A percentile compares a stretch with the other conserved stretches of the same genome.
Conservation (phyloP, 1,140 invertebrate species). For the Megalopta genalis region DNA sequence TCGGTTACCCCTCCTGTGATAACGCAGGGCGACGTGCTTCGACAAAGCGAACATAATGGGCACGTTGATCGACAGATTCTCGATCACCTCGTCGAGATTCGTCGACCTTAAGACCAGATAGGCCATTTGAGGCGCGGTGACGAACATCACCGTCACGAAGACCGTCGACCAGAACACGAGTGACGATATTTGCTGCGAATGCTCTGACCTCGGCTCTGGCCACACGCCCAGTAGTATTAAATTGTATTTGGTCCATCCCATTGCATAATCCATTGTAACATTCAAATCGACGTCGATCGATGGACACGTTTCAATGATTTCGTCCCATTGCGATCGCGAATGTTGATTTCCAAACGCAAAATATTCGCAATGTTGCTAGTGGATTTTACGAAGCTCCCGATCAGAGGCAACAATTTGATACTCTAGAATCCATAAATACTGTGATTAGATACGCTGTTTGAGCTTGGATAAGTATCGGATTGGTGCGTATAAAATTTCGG, state of each 20-base stretch:
- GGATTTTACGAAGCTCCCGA: neutral
- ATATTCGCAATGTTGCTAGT: neutral
- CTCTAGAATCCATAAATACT: neutral
- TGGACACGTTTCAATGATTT: neutral
- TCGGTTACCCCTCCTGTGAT: constrained; percentile 18
- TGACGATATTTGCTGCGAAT: neutral
- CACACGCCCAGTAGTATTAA: constrained; percentile 36
- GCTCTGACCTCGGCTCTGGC: constrained; percentile 21
- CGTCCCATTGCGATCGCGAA: neutral
- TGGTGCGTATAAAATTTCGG: no score
- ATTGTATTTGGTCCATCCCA: constrained; percentile 42
- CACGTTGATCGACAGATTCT: constrained; percentile 44
- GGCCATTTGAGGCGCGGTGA: constrained; percentile 21
- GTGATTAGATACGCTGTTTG: neutral
- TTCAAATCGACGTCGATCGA: neutral
- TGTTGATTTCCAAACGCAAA: no score
- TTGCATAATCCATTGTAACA: constrained; percentile 25
- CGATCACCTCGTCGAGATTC: constrained; percentile 12
- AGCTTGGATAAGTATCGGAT: neutral
- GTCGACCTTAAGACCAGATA: constrained; percentile 24
- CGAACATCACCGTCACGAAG: constrained; percentile 15
- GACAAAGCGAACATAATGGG: constrained; percentile 28
- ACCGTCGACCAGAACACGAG: constrained; percentile 28
- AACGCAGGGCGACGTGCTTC: constrained; percentile 27
- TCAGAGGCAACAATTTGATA: neutral